Conservation (phyloP, 37 sponge, comb jelly and placozoan genomes). For the Eunapius fragilis region DNA sequence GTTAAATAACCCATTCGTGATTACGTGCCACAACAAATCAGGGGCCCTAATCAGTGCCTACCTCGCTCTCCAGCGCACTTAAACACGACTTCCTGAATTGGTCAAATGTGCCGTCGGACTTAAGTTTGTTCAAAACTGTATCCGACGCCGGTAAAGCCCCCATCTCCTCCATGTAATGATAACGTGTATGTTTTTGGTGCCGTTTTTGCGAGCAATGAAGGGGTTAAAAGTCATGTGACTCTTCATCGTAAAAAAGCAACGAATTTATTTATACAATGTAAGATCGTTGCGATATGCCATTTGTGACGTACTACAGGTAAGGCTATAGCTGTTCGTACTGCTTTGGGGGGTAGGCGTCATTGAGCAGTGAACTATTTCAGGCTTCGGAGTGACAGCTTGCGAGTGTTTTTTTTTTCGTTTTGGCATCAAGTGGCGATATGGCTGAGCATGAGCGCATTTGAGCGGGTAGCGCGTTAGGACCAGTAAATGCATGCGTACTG, state of each 20-base stretch:
- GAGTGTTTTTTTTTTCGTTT: no score
- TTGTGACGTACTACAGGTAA: neutral
- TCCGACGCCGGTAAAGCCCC: constrained; percentile 40
- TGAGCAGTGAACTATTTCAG: neutral
- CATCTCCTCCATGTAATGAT: constrained; percentile 1
- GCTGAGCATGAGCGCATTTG: neutral
- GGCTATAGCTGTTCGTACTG: neutral
- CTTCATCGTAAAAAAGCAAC: no score
- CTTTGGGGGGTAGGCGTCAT: neutral
- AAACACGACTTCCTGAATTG: constrained; percentile 67
- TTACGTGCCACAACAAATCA: no score
- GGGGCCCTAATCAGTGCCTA: neutral
- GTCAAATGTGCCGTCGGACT: constrained; percentile 74
- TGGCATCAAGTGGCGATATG: neutral
- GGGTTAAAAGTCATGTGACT: constrained; percentile 23
- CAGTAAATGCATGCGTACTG: no score
- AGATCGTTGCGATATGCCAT: neutral
- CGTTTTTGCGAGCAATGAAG: neutral
- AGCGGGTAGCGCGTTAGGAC: neutral
- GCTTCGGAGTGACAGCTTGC: neutral
- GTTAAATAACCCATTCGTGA: neutral
- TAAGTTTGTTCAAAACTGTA: constrained; percentile 58
- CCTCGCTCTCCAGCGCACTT: constrained; percentile 58
- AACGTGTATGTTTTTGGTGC: no score
- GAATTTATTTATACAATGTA: no score